Evolutionary conservation across 2,113 vertebrate species (phyloP).

Genomic region (Chionis minor): DNA sequence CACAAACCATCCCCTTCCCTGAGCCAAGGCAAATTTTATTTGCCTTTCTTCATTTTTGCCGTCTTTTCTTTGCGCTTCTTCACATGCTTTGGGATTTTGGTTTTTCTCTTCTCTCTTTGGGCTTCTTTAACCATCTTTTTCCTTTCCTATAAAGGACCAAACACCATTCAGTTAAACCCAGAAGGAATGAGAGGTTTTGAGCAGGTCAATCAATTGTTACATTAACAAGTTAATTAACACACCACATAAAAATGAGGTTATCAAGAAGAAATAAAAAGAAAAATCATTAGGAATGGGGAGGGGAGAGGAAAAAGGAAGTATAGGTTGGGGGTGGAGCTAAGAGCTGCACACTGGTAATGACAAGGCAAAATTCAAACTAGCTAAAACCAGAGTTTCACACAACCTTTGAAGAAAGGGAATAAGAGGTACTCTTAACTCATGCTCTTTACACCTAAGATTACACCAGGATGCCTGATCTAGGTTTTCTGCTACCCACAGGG

Average conservation of each 20-base stretch:
- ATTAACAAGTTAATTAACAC: not conserved
- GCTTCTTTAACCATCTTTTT: constrained; percentile 91
- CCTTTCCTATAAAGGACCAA: constrained; percentile 79
- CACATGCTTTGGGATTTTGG: constrained; percentile 89
- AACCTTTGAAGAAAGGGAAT: not conserved
- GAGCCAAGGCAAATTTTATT: constrained; percentile 59
- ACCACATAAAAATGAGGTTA: not conserved
- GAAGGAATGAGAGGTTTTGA: not conserved
- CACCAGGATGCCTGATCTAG: not conserved
- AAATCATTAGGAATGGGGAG: not conserved
- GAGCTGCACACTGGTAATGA: not conserved
- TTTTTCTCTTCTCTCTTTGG: constrained; percentile 91
- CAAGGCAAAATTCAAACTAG: not conserved
- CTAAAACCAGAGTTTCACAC: not conserved
- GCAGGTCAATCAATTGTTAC: not conserved
- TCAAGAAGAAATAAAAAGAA: not conserved
- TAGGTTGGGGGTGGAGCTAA: not conserved
- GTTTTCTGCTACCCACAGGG: not conserved
- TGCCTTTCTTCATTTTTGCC: constrained; percentile 87
- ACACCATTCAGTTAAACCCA: not conserved
- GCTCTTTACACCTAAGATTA: not conserved
- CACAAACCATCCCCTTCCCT: not conserved
- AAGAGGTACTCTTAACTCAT: not conserved
- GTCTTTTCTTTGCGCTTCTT: constrained; percentile 94
- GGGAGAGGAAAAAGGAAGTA: not conserved